A percentile compares a stretch with the other conserved stretches of the same genome.
Conservation (phyloP, 2,888 invertebrate species). For the Catocala sponsa region DNA sequence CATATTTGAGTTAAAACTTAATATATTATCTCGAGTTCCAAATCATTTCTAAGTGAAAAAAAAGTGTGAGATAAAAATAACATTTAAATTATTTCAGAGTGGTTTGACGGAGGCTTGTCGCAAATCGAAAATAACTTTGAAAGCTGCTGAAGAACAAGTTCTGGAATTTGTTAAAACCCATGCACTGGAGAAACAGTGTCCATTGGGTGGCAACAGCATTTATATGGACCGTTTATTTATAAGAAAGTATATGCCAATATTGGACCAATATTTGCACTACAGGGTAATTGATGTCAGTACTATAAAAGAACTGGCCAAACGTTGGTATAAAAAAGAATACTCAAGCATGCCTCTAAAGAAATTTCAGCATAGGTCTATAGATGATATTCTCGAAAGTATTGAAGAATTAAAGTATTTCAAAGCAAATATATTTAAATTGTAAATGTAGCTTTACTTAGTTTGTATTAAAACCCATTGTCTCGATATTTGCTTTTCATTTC, state of each 20-base stretch:
- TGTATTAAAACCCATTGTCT: no score
- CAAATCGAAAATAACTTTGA: constrained; percentile 89
- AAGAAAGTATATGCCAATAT: constrained; percentile 93
- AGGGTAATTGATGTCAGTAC: constrained; percentile 97
- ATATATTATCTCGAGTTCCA: no score
- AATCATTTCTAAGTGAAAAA: no score
- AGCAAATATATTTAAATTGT: constrained; percentile 88
- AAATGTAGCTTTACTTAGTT: no score
- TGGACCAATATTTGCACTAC: constrained; percentile 95
- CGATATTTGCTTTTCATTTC: no score
- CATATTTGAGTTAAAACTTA: no score
- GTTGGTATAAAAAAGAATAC: constrained; percentile 92
- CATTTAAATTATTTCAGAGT: constrained; percentile 86
- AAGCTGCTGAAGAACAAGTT: constrained; percentile 91
- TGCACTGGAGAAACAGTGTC: constrained; percentile 88
- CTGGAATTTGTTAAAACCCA: constrained; percentile 91
- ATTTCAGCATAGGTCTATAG: constrained; percentile 91
- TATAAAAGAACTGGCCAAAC: constrained; percentile 93
- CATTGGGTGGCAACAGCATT: constrained; percentile 96
- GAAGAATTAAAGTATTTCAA: constrained; percentile 94
- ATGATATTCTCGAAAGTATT: constrained; percentile 96
- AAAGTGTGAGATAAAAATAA: no score
- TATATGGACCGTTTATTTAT: constrained; percentile 96
- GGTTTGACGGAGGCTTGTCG: constrained; percentile 93
- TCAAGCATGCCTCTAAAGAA: constrained; percentile 89